Percentiles rank a stretch among this genome's conserved stretches.
These are phyloP conservation scores for Zoanthus solanderi DNA, from an alignment of 92 coral and sea anemone species.

Conservation along the genomic window DNA sequence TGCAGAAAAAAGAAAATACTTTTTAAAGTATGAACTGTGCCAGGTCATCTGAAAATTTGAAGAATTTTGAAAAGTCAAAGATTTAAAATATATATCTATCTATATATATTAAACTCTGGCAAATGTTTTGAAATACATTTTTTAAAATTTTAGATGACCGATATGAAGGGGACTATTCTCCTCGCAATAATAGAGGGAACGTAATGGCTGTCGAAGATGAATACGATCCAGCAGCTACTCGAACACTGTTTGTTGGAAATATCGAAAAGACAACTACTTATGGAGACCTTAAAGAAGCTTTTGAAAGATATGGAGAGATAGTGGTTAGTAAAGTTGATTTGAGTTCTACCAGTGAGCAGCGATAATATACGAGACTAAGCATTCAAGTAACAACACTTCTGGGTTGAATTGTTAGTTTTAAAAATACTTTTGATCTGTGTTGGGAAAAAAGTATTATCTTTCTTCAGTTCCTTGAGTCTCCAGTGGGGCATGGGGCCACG, in stretches of 20 bases:
- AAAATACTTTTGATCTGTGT: no score
- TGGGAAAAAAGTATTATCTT: no score
- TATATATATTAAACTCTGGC: background rate
- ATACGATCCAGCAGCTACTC: constrained; percentile 89
- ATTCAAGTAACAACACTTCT: background rate
- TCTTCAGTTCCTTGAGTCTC: no score
- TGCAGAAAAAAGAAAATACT: no score
- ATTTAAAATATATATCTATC: no score
- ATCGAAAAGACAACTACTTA: constrained; percentile 91
- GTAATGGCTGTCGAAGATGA: constrained; percentile 72
- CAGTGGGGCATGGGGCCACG: no score
- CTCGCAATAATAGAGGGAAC: constrained; percentile 67
- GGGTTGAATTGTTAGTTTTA: no score
- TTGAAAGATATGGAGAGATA: constrained; percentile 97
- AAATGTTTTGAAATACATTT: background rate
- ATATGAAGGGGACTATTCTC: constrained; percentile 77
- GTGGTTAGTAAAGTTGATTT: constrained; percentile 66
- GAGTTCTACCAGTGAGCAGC: no score
- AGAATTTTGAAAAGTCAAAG: no score
- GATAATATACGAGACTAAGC: no score
- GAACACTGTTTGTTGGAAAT: constrained; percentile 98
- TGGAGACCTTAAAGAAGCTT: constrained; percentile 90
- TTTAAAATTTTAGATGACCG: constrained; percentile 70
- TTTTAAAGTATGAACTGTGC: no score
- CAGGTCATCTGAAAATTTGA: no score